A percentile compares a stretch with the other conserved stretches of the same genome.
Conservation (phyloP, 1,140 invertebrate genomes). For the Micrasema minimum region DNA sequence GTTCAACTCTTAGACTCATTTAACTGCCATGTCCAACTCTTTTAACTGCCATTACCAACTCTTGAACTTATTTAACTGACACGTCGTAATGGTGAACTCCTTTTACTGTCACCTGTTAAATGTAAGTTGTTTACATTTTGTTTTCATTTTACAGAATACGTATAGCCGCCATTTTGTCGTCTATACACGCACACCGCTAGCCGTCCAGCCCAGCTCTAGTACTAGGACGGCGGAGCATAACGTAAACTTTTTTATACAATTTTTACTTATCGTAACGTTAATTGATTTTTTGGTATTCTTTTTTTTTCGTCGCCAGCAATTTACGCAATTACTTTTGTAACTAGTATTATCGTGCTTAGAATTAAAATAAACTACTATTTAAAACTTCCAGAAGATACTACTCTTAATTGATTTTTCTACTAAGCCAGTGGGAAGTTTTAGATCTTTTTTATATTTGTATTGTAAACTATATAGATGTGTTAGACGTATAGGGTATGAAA, state of each 20-base stretch:
- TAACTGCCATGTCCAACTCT: too few species aligned
- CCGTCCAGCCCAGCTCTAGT: background rate
- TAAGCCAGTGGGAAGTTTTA: conserved; percentile 8
- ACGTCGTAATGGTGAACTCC: too few species aligned
- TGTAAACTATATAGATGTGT: conserved; percentile 19
- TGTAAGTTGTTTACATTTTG: too few species aligned
- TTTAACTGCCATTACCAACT: too few species aligned
- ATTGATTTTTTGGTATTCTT: conserved; percentile 16
- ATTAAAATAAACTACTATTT: too few species aligned
- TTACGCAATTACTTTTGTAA: background rate
- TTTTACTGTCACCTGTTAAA: too few species aligned
- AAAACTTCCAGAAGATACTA: too few species aligned
- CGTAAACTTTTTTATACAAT: conserved; percentile 34
- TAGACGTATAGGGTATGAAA: background rate
- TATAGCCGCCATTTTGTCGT: conserved; percentile 23
- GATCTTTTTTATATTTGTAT: conserved; percentile 23
- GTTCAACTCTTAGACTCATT: too few species aligned
- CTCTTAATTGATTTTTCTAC: too few species aligned
- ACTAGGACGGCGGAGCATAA: background rate
- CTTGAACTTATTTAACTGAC: too few species aligned
- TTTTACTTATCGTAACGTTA: conserved; percentile 32
- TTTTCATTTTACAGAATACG: conserved; percentile 14
- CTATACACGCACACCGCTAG: conserved; percentile 24
- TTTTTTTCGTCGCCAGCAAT: background rate
- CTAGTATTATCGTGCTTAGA: too few species aligned